Base-by-base conservation (phyloP, 1,140 invertebrate species). In the Caenorhabditis remanei region DNA sequence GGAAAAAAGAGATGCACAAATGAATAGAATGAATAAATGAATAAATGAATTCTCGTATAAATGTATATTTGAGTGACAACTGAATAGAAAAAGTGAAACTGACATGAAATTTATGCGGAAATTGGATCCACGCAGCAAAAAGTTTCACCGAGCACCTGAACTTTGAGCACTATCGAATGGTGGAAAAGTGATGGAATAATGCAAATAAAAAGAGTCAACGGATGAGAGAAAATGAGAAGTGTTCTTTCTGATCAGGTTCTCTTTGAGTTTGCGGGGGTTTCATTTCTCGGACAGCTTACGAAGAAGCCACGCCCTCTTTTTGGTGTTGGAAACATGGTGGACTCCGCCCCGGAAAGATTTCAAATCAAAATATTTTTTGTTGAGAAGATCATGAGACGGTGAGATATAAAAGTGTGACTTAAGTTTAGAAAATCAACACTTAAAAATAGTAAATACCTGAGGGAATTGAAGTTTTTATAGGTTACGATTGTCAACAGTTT, bases 81-180 rank as follows among this genome's bases (percentile, higher is more conserved):
- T 75, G 67, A 75, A 75, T 75, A 14, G 16, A 75, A 43, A n/a
- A 75, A 43, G 43, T 46, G 67, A 48, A n/a, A 75, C 21, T 75
- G 67, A 75, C 67, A 48, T 48, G 43, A 75, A 48, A 75, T 46
- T 46, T 46, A 75, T 75, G 24, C 61, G 43, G 67, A 75, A 75
- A 75, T 75, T 43, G 43, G 67, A 75, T 5, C 7, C 13, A 19
- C 63, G n/a, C 32, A 19, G 13, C 0, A 41, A 46, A 75, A 75
- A 75, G 67, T 75, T 75, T 75, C 67, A 75, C 67, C 14, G 67
- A 75, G 67, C 67, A 75, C 67, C 41, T 75, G 67, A 75, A 46
- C 67, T 75, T 48, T 75, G 67, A 75, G 67, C 67, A 75, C 67
- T 75, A 46, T 75, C 41, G 67, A 75, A 46, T 75, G 4, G 67